Conservation (phyloP, 2,888 invertebrate genomes). For the Strigamia crassipes region DNA sequence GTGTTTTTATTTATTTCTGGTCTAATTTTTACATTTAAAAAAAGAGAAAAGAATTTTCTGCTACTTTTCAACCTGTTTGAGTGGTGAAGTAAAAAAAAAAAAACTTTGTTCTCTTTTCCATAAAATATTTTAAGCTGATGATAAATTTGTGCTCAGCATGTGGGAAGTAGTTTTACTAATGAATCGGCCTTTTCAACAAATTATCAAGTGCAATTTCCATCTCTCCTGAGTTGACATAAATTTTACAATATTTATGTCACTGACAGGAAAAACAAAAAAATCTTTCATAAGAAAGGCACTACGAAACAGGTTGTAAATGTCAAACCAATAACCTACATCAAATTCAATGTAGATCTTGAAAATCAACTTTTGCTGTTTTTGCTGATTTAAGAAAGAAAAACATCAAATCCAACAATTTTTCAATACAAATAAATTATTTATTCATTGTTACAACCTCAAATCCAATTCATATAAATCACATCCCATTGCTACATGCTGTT, state of each 20-base stretch:
- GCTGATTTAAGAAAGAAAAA: background rate
- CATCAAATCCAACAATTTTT: background rate
- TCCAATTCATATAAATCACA: background rate
- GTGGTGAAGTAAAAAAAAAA: background rate
- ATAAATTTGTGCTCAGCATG: background rate
- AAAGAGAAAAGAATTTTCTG: background rate
- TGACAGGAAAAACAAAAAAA: too few relatives aligned
- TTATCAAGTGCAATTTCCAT: too few relatives aligned
- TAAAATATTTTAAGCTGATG: background rate
- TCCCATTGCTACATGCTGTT: background rate
- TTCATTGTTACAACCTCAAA: background rate
- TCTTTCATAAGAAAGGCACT: too few relatives aligned
- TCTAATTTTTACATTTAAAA: too few relatives aligned
- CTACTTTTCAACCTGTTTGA: background rate
- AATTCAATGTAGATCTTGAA: background rate
- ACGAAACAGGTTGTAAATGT: background rate
- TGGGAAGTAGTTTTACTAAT: background rate
- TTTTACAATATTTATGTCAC: background rate
- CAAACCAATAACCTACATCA: background rate
- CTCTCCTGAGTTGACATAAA: background rate
- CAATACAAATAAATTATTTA: background rate
- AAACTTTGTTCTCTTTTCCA: conserved; percentile 1
- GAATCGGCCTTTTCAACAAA: background rate
- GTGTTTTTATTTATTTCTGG: too few relatives aligned
- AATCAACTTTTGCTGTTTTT: background rate